Conservation (phyloP, 2,797 vertebrate genomes). For the Schizothorax lantsangensis region DNA sequence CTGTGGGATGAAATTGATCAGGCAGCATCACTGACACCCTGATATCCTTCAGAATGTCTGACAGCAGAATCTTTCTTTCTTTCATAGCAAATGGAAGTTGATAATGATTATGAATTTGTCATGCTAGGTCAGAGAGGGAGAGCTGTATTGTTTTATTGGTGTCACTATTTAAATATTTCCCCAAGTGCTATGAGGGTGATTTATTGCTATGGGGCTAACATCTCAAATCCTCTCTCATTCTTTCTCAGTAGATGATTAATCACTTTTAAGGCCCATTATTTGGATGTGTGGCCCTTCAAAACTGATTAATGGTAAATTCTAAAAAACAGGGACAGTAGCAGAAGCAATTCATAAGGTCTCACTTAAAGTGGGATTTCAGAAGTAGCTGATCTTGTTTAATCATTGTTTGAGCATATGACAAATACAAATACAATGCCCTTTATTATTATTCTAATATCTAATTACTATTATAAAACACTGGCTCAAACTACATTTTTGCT, state of each 20-base stretch:
- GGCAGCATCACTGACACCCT: not conserved
- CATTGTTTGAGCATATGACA: not conserved
- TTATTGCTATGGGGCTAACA: conserved; percentile 43
- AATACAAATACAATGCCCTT: not conserved
- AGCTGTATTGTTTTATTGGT: conserved; percentile 54
- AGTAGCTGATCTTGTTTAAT: not conserved
- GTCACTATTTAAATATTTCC: conserved; percentile 60
- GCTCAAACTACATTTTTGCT: not conserved
- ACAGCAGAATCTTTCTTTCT: not conserved
- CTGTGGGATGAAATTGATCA: conserved; percentile 1
- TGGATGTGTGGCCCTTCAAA: conserved; percentile 42
- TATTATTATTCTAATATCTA: not conserved
- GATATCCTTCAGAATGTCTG: not conserved
- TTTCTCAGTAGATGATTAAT: conserved; percentile 40
- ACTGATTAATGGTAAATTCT: conserved; percentile 48
- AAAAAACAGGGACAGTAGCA: conserved; percentile 9
- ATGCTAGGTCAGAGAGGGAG: conserved; percentile 46
- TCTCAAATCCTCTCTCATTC: not conserved
- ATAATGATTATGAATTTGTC: conserved; percentile 58
- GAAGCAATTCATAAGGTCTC: conserved; percentile 4
- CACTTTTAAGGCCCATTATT: conserved; percentile 53
- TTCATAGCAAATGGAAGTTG: conserved; percentile 35
- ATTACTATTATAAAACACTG: not conserved
- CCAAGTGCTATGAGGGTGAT: conserved; percentile 55
- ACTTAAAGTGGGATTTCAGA: conserved; percentile 3